Base-by-base conservation (phyloP, 2,888 invertebrate species). In the Rugalucina vietnamica region DNA sequence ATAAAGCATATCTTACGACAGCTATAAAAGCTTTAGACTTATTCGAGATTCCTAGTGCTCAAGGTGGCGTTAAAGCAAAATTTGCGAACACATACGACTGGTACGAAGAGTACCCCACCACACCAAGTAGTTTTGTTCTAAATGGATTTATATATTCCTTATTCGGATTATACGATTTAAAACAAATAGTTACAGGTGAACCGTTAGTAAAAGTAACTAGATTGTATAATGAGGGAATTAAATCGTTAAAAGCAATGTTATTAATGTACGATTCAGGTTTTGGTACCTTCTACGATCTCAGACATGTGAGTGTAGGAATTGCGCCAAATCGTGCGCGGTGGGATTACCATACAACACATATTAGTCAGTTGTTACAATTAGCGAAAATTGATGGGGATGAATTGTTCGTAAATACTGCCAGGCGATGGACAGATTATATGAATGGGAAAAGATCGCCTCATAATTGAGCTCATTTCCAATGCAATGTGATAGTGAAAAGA, bases 91-190 rank as follows among this genome's bases (percentile, higher is more conserved):
- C 97, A 94, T 97, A 97, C 93, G 92, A 97, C 78, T 99, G 99
- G 99, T 99, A 98, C 94, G 99, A 99, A 94, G 99, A 99, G 95
- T 99, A 99, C 95, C 99, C 99, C 0, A 99, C 99, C 0, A 97
- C 96, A 78, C 99, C 99, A 0, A 96, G 98, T 4, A 93, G 92
- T 80, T 99, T 98, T 95, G 99, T 99, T 18, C 96, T 99, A 34
- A 99, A 99, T 95, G 99, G 99, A 65, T 99, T 99, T 95, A 98
- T 99, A 92, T 99, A 99, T 95, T 98, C 99, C 0, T 96, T 99
- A 10, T 96, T 99, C 81, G 99, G 99, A 0, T 96, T 99, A 18
- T 99, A 99, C 95, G 99, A 99, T 96, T 96, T 99, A n/a, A 97
- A 97, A 95, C 96, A 96, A 79, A 91, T 93, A 49, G 97, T 97